Evolutionary conservation across 1,140 invertebrate genomes (phyloP).

Genomic region (Scaptomyza montana): DNA sequence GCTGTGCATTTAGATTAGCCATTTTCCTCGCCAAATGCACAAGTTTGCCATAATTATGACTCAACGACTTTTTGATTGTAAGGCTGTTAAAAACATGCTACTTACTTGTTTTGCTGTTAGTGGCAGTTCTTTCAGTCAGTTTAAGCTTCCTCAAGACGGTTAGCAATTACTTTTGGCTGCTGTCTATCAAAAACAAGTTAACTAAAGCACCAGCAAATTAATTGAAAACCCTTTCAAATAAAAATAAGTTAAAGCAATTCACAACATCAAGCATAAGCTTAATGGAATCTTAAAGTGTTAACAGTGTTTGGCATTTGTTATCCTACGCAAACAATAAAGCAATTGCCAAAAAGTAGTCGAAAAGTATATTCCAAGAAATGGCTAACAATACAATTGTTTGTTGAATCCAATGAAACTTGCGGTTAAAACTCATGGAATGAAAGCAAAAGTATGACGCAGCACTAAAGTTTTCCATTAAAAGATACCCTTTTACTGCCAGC

Average conservation of each 20-base stretch:
- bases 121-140: neutral
- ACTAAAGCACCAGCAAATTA: conserved; percentile 16
- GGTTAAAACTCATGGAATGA: conserved; percentile 8
- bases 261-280: conserved; percentile 19
- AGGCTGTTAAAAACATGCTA: neutral
- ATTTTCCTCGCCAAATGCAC: neutral
- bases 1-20: conserved; percentile 28
- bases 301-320: conserved; percentile 21
- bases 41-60: conserved; percentile 9
- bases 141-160: conserved; percentile 14
- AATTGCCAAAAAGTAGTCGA: neutral
- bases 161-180: conserved; percentile 3
- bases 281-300: conserved; percentile 30
- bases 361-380: neutral
- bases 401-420: conserved; percentile 28
- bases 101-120: neutral
- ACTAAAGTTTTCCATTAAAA: neutral
- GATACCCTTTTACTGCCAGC: neutral
- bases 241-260: too few species aligned
- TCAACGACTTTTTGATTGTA: neutral
- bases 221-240: conserved; percentile 25
- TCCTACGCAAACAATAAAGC: neutral
- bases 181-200: conserved; percentile 7
- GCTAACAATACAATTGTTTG: conserved; percentile 20
- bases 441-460: too few species aligned